phyloP scores from a whole-genome alignment of 1,140 invertebrate genomes.

The Microplitis demolitor region DNA sequence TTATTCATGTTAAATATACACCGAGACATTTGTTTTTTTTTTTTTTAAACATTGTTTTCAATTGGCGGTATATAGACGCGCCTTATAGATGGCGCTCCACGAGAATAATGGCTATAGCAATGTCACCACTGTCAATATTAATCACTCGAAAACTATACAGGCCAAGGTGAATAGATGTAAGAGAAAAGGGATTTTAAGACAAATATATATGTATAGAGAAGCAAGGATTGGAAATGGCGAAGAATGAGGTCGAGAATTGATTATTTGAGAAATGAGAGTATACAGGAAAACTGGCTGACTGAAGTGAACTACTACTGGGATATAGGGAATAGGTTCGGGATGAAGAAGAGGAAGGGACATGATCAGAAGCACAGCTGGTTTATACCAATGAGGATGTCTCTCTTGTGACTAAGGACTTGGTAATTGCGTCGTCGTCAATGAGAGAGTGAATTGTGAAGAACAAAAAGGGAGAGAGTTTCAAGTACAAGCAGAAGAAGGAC shows the following conservation, averaged over 20 bases:
- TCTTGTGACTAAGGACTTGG: slow-evolving; percentile 15
- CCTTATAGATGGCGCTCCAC: background rate
- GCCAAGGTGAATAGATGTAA: background rate
- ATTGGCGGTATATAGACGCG: background rate
- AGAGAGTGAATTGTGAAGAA: background rate
- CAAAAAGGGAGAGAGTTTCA: background rate
- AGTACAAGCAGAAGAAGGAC: background rate
- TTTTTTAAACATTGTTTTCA: too few species aligned
- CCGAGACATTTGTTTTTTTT: too few species aligned
- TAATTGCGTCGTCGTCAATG: slow-evolving; percentile 24
- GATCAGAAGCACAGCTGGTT: slow-evolving; percentile 19
- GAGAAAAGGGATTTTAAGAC: background rate
- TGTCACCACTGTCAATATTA: slow-evolving; percentile 9
- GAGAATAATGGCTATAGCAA: background rate
- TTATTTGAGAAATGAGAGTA: slow-evolving; percentile 7
- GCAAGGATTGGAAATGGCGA: background rate
- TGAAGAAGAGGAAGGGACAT: slow-evolving; percentile 16
- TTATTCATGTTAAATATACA: too few species aligned
- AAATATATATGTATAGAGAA: background rate
- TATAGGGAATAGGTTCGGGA: slow-evolving; percentile 1
- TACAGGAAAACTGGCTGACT: background rate
- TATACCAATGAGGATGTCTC: slow-evolving; percentile 23
- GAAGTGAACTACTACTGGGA: background rate
- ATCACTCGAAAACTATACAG: background rate
- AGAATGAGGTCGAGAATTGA: slow-evolving; percentile 22